These are phyloP conservation scores for Craterocephalus amniculus DNA, from an alignment of 2,797 vertebrate genomes.

Conservation along the genomic window DNA sequence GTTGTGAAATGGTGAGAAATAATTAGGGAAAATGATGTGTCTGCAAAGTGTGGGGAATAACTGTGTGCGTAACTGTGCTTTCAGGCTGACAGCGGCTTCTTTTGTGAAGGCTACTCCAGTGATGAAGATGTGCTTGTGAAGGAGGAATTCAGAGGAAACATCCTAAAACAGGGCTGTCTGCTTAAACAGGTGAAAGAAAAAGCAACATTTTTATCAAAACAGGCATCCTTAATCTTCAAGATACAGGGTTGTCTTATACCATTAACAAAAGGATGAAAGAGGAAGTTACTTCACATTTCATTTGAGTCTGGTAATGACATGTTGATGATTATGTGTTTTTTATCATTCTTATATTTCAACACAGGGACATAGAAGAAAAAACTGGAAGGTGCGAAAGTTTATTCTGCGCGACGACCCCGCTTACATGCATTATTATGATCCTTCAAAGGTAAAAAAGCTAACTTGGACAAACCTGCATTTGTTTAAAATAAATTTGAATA, in stretches of 20 bases:
- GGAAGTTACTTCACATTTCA: not conserved
- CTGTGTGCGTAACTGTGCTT: slow-evolving; percentile 13
- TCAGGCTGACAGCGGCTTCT: slow-evolving; percentile 96
- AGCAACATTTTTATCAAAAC: not conserved
- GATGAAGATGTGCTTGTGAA: slow-evolving; percentile 92
- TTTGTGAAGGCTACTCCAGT: slow-evolving; percentile 96
- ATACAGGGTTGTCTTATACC: not conserved
- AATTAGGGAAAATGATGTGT: not conserved
- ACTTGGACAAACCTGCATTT: not conserved
- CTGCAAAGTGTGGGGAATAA: not conserved
- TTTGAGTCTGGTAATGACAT: not conserved
- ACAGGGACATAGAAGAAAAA: slow-evolving; percentile 95
- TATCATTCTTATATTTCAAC: slow-evolving; percentile 21
- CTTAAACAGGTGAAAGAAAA: slow-evolving; percentile 90
- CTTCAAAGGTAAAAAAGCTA: slow-evolving; percentile 85
- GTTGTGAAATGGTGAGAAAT: not conserved
- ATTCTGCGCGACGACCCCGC: slow-evolving; percentile 93
- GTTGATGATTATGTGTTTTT: not conserved
- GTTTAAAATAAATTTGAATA: not conserved
- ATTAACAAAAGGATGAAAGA: not conserved
- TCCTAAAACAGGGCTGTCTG: slow-evolving; percentile 95
- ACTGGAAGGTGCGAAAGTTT: slow-evolving; percentile 99
- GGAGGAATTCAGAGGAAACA: slow-evolving; percentile 93
- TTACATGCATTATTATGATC: slow-evolving; percentile 95
- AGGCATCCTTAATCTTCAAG: too few relatives aligned